Evolutionary conservation across 2,888 invertebrate species (phyloP), one percentile per base, ranked within the genome.

Genomic region (Drosophila mayaguana): DNA sequence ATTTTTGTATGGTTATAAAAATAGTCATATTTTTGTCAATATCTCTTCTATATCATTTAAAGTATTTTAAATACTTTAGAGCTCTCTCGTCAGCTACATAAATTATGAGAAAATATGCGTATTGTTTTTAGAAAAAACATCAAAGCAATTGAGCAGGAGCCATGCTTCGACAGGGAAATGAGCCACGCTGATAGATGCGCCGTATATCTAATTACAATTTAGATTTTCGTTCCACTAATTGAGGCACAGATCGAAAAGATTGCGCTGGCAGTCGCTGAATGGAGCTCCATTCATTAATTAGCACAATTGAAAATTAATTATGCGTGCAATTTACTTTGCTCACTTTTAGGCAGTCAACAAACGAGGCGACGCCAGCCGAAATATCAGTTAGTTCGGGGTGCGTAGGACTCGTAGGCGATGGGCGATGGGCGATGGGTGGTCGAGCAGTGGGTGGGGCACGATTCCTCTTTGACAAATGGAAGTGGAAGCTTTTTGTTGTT

Each of bases 261-360:
- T 55, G 69, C 40, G 48, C 63, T 60, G 48, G 20, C 40, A 48
- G 50, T 51, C 40, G 36, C 32, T 32, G 72, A 71, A 68, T 43
- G 57, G 48, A 60, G 63, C 68, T 60, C 75, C 66, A 67, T 85
- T 76, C 81, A 80, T 81, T 91, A 91, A 91, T 91, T 91, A 90
- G 81, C 87, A 80, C 88, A 90, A 91, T 91, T 90, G 90, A 78
- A 88, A 89, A 89, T 89, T 90, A 91, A 91, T 91, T 91, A 91
- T 88, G 86, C 90, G 87, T 88, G 80, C 86, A 91, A 90, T 91
- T 90, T 91, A 86, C 87, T 86, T 83, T 81, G 85, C 88, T 74
- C 89, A 78, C 82, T 88, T 81, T 83, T 74, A 38, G 75, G 61
- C 65, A 55, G 60, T 56, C 59, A 51, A 45, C 65, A 68, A 72